Percentiles rank a stretch among this genome's conserved stretches.
phyloP scores from a whole-genome alignment of 2,797 vertebrate genomes.

The Peromyscus nudipes region DNA sequence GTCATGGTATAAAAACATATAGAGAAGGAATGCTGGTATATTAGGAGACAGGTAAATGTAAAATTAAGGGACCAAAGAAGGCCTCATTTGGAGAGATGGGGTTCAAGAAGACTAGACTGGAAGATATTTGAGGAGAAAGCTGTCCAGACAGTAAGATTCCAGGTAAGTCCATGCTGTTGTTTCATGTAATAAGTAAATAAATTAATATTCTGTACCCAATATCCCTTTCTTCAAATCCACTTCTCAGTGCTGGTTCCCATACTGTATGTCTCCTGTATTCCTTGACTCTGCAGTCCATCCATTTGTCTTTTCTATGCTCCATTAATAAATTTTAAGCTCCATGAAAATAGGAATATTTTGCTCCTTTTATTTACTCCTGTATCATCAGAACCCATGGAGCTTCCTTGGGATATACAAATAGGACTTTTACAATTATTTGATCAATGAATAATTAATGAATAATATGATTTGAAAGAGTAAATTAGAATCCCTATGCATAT shows the following conservation, averaged over 20 bases:
- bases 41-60: neutral
- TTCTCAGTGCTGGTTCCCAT: neutral
- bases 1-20: neutral
- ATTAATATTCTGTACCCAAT: neutral
- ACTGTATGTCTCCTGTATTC: neutral
- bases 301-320: neutral
- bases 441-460: neutral
- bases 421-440: neutral
- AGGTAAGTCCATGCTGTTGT: neutral
- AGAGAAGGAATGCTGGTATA: neutral
- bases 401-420: neutral
- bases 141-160: neutral
- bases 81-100: neutral
- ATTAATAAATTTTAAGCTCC: neutral
- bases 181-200: neutral
- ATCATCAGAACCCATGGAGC: neutral
- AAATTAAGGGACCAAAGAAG: neutral
- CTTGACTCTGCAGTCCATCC: neutral
- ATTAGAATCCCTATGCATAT: neutral
- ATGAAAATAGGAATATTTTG: neutral
- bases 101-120: neutral
- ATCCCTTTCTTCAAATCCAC: neutral
- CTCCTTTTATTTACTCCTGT: neutral
- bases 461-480: constrained; percentile 42
- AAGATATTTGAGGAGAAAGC: neutral